Evolutionary conservation across 2,888 invertebrate genomes (phyloP), one percentile per base, ranked within the genome.

Genomic region (Drosophila subsilvestris): DNA sequence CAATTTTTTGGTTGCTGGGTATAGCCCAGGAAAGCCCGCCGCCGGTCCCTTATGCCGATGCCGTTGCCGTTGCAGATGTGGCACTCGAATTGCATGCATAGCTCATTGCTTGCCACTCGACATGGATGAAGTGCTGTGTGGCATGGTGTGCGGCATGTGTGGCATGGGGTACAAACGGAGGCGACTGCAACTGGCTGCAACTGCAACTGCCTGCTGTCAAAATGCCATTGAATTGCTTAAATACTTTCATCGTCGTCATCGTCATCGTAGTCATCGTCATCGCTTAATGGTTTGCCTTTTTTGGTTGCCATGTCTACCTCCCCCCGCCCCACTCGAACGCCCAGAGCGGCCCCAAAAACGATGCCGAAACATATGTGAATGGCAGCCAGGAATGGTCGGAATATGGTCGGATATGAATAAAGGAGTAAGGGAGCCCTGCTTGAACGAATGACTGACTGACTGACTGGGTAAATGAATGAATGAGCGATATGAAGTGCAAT

Each of bases 401-500:
- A 25, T 25, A n/a, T n/a, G n/a, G n/a, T n/a, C n/a, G n/a, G 37
- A n/a, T n/a, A 82, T 72, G 67, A 76, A 76, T 77, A 85, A 76
- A 70, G 71, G 73, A 66, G 1, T 20, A 3, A 20, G 3, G 1
- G 20, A 1, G 25, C 59, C 7, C 55, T 59, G 71, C 55, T 51
- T 72, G 74, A 59, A 44, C 57, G 62, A 48, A 49, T 62, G 71
- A 53, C 62, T 59, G 69, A 61, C 63, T 57, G 63, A 62, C 62
- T 59, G 69, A 61, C 63, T 57, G 63, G 60, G 47, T 63, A 68
- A 55, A 47, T 62, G 76, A 72, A 56, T 69, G 61, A 76, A 76
- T 82, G 80, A 78, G 77, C 77, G 80, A 85, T 90, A 84, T 88
- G 82, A 89, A 90, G 89, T 90, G 91, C 89, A 90, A 90, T 90